Evolutionary conservation across 2,888 invertebrate genomes (phyloP).

Genomic region (Lasioglossum zephyrum): DNA sequence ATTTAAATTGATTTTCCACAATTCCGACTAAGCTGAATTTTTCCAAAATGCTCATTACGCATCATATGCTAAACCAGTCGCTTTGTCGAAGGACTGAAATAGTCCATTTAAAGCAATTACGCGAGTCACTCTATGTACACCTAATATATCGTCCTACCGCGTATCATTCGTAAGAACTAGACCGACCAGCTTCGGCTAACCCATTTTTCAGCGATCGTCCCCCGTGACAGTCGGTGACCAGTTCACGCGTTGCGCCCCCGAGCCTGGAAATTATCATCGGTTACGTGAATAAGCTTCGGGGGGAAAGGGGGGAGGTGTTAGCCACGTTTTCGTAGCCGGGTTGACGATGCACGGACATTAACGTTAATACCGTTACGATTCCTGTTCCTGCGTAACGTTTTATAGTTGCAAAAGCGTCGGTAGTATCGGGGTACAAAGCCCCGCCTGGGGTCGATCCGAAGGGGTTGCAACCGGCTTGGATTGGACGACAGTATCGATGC

Average conservation of each 20-base stretch:
- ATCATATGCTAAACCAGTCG: not conserved
- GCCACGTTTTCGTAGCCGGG: not conserved
- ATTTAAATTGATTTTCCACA: too few species aligned
- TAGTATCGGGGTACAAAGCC: conserved; percentile 69
- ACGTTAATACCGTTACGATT: conserved; percentile 60
- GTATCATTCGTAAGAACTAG: not conserved
- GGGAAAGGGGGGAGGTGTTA: not conserved
- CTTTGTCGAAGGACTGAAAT: not conserved
- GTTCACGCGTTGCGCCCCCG: not conserved
- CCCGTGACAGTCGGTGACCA: not conserved
- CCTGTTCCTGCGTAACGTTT: conserved; percentile 59
- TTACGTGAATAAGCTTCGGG: conserved; percentile 3
- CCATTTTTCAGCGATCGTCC: not conserved
- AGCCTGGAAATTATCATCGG: not conserved
- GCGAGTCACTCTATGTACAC: not conserved
- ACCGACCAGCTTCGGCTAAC: not conserved
- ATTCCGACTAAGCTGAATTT: too few species aligned
- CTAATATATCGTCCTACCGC: not conserved
- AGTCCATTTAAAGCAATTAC: not conserved
- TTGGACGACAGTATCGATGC: conserved; percentile 86
- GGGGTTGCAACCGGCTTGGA: conserved; percentile 70
- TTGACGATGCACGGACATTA: conserved; percentile 39
- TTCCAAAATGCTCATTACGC: too few species aligned
- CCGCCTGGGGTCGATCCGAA: conserved; percentile 82
- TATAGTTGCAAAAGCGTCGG: conserved; percentile 59